Percentiles rank a stretch among this genome's conserved stretches.
These are phyloP conservation scores for Tuberolachnus salignus DNA, from an alignment of 2,888 invertebrate species.

Conservation along the genomic window DNA sequence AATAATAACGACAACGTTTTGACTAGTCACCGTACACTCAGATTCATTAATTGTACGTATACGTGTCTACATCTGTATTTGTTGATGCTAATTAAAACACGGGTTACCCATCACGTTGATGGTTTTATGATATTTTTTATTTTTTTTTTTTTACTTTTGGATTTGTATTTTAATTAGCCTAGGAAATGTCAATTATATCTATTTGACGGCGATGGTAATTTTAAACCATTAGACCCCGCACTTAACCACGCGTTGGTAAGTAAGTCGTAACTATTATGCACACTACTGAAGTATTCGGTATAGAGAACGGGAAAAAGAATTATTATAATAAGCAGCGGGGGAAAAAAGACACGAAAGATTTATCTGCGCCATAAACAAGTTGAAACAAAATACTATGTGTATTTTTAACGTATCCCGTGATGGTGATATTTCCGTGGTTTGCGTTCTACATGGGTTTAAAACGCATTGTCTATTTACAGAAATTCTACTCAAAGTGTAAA, in stretches of 20 bases:
- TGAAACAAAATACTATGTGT: not conserved
- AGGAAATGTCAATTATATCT: not conserved
- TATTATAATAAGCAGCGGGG: no score
- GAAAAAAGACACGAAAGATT: not conserved
- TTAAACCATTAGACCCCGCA: not conserved
- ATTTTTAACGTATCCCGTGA: not conserved
- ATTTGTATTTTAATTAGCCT: constrained; percentile 17
- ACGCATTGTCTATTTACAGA: not conserved
- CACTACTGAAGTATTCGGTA: not conserved
- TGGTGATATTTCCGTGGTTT: not conserved
- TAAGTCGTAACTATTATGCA: not conserved
- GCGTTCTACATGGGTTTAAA: not conserved
- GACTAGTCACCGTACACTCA: not conserved
- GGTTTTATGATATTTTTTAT: constrained; percentile 25
- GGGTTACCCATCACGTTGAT: not conserved
- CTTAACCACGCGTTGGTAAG: not conserved
- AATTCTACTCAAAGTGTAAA: not conserved
- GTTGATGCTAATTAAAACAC: not conserved
- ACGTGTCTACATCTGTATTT: not conserved
- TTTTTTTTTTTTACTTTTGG: not conserved
- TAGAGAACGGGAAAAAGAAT: no score
- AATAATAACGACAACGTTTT: no score
- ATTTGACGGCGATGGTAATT: not conserved
- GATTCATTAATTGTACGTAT: not conserved
- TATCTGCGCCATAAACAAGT: not conserved